Base-by-base conservation (phyloP, 2,113 vertebrate species). In the Laticauda laticaudata region DNA sequence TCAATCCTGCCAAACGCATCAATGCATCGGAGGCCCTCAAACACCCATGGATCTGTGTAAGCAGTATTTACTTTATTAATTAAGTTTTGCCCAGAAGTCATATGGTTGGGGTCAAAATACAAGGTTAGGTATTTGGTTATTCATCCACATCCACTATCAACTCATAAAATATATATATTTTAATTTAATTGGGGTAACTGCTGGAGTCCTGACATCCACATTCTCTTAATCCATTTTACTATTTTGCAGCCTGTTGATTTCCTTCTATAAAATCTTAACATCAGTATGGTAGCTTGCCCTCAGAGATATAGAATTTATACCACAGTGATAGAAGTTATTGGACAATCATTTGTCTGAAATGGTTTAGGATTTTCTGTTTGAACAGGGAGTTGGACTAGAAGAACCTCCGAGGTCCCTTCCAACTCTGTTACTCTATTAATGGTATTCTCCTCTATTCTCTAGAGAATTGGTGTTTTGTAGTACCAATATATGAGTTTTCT, bases 21-120 rank as follows among this genome's bases (percentile, higher is more conserved):
- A 99, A 98, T 0, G 99, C 99, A 86, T 98, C 98, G 0, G 99
- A 99, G 91, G 99, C 98, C 0, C 98, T 99, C 91, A 99, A 99
- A 95, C 99, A 99, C 94, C 99, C 99, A 15, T 99, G 99, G 99
- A 99, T 99, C 98, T 99, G 98, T 91, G 99, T 99, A 98, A 94
- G 99, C 98, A 23, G 69, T 86, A 90, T 57, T 85, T 55, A 39
- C 24, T 24, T 9, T 3, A 87, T 57, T 15, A 51, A 1, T 24
- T 29, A 0, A 1, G 54, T 53, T 1, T 5, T 69, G 48, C 23
- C 6, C 54, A n/a, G 5, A 12, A 0, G n/a, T 56, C 81, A 81
- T 26, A 94, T 23, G 43, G 21, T 94, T 14, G 39, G 89, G 87
- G 59, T 55, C 18, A 53, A 92, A 9, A 56, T 64, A 5, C 7